phyloP scores from a whole-genome alignment of 2,797 vertebrate genomes.

The Ctenopoma multispine region DNA sequence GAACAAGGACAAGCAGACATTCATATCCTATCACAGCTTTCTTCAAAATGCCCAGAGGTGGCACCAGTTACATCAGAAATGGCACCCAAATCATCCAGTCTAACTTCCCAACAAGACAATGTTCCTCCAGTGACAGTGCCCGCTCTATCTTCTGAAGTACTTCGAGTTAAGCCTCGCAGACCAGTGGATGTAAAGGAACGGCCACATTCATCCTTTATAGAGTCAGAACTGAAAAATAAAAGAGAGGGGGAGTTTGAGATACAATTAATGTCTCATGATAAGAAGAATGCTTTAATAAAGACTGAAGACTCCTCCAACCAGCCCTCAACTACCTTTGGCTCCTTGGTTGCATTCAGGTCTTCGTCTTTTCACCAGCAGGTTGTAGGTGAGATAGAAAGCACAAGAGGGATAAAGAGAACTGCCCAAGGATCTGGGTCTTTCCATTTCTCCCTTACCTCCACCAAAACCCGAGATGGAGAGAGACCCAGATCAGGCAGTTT shows the following conservation, averaged over 20 bases:
- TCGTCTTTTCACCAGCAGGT: conserved; percentile 56
- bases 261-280: conserved; percentile 34
- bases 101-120: conserved; percentile 34
- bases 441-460: conserved; percentile 83
- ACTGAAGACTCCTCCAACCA: conserved; percentile 26
- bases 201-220: conserved; percentile 59
- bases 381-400: conserved; percentile 53
- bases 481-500: conserved; percentile 84
- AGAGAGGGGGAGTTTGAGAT: conserved; percentile 43
- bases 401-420: conserved; percentile 60
- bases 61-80: conserved; percentile 22
- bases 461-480: conserved; percentile 68
- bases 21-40: conserved; percentile 22
- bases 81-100: conserved; percentile 21
- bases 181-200: conserved; percentile 27
- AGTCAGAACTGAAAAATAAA: conserved; percentile 57
- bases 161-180: conserved; percentile 54
- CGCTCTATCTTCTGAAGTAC: conserved; percentile 34
- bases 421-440: conserved; percentile 68
- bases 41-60: conserved; percentile 43
- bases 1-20: conserved; percentile 20
- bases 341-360: conserved; percentile 31
- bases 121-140: conserved; percentile 9
- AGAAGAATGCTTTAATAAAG: conserved; percentile 49
- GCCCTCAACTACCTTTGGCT: conserved; percentile 12